Conservation (phyloP, 2,113 vertebrate species). For the Otolemur garnettii region DNA sequence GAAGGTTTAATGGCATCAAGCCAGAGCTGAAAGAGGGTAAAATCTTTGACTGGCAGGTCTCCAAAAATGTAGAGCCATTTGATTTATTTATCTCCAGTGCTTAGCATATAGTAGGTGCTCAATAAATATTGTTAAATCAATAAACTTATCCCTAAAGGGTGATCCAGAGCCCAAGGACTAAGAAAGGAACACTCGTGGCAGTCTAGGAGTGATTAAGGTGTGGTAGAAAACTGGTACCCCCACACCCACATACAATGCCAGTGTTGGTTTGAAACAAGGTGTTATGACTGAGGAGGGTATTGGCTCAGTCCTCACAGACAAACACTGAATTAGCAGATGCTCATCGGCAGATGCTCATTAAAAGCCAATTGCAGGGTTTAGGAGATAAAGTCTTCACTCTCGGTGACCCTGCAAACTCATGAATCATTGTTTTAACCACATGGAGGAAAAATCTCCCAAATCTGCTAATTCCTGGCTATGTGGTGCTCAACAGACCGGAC, state of each 20-base stretch:
- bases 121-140: neutral
- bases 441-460: neutral
- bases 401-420: rapidly evolving
- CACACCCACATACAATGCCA: no score
- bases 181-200: neutral
- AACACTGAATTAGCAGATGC: neutral
- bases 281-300: neutral
- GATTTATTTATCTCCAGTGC: neutral
- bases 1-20: neutral
- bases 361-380: neutral
- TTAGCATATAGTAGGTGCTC: neutral
- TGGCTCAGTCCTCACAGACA: neutral
- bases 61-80: neutral
- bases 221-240: neutral
- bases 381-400: no score
- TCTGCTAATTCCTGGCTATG: rapidly evolving
- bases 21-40: neutral
- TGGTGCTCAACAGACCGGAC: neutral
- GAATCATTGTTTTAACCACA: neutral
- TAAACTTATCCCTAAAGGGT: neutral
- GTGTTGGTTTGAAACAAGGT: neutral
- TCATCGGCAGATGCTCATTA: neutral
- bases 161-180: neutral
- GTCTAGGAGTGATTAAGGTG: neutral
- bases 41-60: neutral